Evolutionary conservation across 1,140 invertebrate species (phyloP).

Genomic region (Helicoverpa armigera): DNA sequence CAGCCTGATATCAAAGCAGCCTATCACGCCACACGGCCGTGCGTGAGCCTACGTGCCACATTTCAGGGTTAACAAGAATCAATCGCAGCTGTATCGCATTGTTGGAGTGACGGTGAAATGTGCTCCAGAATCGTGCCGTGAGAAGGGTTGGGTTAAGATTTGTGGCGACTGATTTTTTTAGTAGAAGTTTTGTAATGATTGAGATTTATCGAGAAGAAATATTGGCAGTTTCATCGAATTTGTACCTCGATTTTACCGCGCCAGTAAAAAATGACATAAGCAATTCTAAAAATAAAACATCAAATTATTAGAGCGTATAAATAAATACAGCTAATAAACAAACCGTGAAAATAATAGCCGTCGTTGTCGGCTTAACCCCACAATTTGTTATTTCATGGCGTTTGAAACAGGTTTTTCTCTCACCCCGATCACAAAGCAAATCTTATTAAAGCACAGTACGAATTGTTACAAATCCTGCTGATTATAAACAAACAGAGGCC

Average conservation of each 20-base stretch:
- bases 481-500: conserved; percentile 44
- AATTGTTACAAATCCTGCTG: conserved; percentile 36
- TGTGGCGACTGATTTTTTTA: no score
- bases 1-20: conserved; percentile 17
- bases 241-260: no score
- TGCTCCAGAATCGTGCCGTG: conserved; percentile 7
- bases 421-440: conserved; percentile 26
- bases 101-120: conserved; percentile 20
- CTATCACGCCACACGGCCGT: conserved; percentile 21
- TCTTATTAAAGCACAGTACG: conserved; percentile 38
- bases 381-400: conserved; percentile 16
- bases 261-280: no score
- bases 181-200: no score
- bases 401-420: conserved; percentile 28
- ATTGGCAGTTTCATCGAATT: no score
- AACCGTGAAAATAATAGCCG: not conserved
- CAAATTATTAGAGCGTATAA: no score
- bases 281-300: no score
- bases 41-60: conserved; percentile 17
- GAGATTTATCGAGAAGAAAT: no score
- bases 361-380: not conserved
- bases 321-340: not conserved
- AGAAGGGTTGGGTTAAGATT: not conserved
- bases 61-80: not conserved
- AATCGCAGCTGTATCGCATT: conserved; percentile 30